Base-by-base conservation (phyloP, 2,113 vertebrate species). In the Spheniscus mendiculus region DNA sequence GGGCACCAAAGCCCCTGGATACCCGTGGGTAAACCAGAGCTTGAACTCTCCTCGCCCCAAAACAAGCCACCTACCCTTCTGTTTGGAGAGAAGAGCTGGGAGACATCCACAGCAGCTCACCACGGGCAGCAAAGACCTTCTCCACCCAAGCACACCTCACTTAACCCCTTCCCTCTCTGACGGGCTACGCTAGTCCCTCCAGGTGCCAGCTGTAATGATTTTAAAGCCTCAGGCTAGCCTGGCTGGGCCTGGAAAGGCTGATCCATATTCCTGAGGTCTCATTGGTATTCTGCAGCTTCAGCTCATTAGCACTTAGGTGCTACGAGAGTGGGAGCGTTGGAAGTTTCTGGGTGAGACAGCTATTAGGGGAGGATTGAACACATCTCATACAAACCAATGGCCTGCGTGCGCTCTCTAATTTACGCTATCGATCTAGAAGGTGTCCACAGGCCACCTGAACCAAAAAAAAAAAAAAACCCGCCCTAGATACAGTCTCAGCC, bases 281-380 rank as follows among this genome's bases (percentile, higher is more conserved):
- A 47, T 91, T 65, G 72, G 71, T 72, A 91, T 90, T 96, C 93
- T 70, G 87, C 93, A 91, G 92, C 79, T 87, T 90, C 95, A 88
- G 96, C 87, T 96, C 95, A 58, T 97, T 94, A 96, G 95, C 90
- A 40, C 92, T 80, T 18, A 69, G 92, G 90, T 83, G 90, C 93
- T 91, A 52, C 82, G 56, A 49, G 90, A 87, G 78, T 14, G 0
- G 40, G 66, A 87, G 73, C 27, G 1, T 80, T 92, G 79, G 88
- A 96, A 90, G 93, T 92, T 91, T 94, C 93, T 90, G 85, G 93
- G 82, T 7, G 53, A 94, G 85, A 81, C 45, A 58, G 93, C 62
- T 72, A 66, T 94, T 90, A 92, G 83, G 79, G 67, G 65, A 93
- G 93, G 83, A 91, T 80, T 73, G 97, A 96, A 81, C 42, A 26